Conservation (phyloP, 2,888 invertebrate genomes). For the Aricia artaxerxes region DNA sequence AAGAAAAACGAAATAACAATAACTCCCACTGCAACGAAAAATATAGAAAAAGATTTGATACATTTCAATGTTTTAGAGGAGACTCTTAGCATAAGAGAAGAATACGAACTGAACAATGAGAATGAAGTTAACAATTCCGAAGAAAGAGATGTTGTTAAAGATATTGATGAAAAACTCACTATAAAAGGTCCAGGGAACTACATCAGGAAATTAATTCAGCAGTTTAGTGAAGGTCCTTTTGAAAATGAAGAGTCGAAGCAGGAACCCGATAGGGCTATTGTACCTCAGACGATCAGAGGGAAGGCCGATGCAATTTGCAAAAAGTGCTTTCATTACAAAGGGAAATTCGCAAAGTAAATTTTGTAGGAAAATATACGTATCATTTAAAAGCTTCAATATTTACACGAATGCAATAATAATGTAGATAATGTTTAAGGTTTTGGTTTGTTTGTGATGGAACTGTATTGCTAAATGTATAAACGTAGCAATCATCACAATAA, state of each 20-base stretch:
- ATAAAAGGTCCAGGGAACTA: slow-evolving; percentile 73
- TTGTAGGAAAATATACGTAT: neutral
- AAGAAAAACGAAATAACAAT: slow-evolving; percentile 70
- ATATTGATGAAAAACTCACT: slow-evolving; percentile 58
- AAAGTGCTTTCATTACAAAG: slow-evolving; percentile 76
- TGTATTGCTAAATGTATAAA: slow-evolving; percentile 4
- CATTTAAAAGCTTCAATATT: neutral
- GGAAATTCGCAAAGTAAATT: slow-evolving; percentile 63
- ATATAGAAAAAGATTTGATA: slow-evolving; percentile 49
- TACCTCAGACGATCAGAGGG: slow-evolving; percentile 64
- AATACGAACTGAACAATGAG: slow-evolving; percentile 61
- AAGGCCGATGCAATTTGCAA: slow-evolving; percentile 76
- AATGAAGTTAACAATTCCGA: slow-evolving; percentile 48
- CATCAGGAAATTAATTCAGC: slow-evolving; percentile 73
- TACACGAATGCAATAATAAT: neutral
- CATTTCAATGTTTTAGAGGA: slow-evolving; percentile 60
- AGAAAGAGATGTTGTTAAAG: slow-evolving; percentile 48
- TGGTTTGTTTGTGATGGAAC: neutral
- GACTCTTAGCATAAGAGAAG: slow-evolving; percentile 64
- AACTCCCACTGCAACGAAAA: slow-evolving; percentile 66
- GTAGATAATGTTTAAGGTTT: neutral
- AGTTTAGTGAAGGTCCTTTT: slow-evolving; percentile 73
- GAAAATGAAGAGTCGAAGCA: slow-evolving; percentile 65
- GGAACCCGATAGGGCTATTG: slow-evolving; percentile 62
- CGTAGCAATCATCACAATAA: slow-evolving; percentile 26